Evolutionary conservation across 2,797 vertebrate species (phyloP).

Genomic region (Dryobates pubescens): DNA sequence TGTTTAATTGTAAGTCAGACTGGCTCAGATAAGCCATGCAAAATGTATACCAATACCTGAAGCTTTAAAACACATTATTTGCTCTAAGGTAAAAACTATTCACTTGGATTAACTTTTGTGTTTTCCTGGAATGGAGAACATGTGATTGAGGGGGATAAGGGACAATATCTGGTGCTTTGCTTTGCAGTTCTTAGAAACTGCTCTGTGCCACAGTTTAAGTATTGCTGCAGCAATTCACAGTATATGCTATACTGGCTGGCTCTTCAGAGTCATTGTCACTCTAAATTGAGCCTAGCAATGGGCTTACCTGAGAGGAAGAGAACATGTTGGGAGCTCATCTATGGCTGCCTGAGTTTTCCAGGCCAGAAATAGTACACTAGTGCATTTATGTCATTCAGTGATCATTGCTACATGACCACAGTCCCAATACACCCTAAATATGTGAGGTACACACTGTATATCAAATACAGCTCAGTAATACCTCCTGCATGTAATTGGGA

Average conservation of each 20-base stretch:
- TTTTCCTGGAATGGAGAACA: neutral
- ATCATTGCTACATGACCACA: neutral
- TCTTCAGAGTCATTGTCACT: neutral
- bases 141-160: neutral
- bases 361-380: neutral
- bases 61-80: neutral
- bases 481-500: neutral
- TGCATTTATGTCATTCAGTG: neutral
- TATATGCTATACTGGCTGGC: neutral
- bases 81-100: neutral
- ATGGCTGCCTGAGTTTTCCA: neutral
- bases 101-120: neutral
- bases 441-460: too few relatives aligned
- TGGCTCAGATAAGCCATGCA: neutral
- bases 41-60: neutral
- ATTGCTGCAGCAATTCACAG: neutral
- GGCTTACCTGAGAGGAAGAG: neutral
- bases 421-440: neutral
- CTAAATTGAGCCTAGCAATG: neutral
- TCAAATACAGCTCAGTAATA: neutral
- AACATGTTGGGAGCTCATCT: neutral
- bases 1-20: neutral
- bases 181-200: neutral
- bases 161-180: neutral
- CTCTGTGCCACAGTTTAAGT: neutral